Conservation (phyloP, 2,888 invertebrate genomes). For the Ypsolopha sequella region DNA sequence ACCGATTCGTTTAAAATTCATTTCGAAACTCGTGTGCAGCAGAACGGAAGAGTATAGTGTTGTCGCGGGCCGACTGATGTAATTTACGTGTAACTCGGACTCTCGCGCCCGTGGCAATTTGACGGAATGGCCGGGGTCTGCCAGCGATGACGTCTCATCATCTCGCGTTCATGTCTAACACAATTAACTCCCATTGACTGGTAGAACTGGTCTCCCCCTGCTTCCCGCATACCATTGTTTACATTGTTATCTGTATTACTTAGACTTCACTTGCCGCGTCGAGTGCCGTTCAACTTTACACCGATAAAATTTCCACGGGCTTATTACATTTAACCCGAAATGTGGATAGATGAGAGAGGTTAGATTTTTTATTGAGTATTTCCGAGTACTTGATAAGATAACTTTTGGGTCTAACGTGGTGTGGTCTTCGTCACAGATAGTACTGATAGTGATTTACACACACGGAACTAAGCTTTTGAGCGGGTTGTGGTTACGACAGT, state of each 20-base stretch:
- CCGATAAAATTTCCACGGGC: neutral
- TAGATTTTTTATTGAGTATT: neutral
- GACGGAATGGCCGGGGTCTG: constrained; percentile 1
- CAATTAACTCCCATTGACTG: constrained; percentile 51
- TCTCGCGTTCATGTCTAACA: constrained; percentile 25
- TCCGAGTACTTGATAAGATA: neutral
- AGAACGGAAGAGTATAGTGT: constrained; percentile 35
- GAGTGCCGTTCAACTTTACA: neutral
- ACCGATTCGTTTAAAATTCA: constrained; percentile 25
- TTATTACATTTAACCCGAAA: neutral
- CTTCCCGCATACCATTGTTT: constrained; percentile 22
- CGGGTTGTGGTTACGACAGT: neutral
- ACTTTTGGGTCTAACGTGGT: neutral
- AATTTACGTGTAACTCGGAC: constrained; percentile 35
- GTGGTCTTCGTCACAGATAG: neutral
- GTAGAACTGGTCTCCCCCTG: neutral
- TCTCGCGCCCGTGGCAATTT: constrained; percentile 12
- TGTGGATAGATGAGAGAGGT: neutral
- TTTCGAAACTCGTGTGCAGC: constrained; percentile 27
- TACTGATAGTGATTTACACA: neutral
- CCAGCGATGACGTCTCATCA: constrained; percentile 29
- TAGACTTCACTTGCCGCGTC: neutral
- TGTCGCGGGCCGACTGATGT: constrained; percentile 32
- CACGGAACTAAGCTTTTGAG: neutral
- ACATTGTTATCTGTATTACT: constrained; percentile 13